Percentiles rank a stretch among this genome's conserved stretches.
Evolutionary conservation across 2,113 vertebrate species (phyloP).

Genomic region (Anolis carolinensis): DNA sequence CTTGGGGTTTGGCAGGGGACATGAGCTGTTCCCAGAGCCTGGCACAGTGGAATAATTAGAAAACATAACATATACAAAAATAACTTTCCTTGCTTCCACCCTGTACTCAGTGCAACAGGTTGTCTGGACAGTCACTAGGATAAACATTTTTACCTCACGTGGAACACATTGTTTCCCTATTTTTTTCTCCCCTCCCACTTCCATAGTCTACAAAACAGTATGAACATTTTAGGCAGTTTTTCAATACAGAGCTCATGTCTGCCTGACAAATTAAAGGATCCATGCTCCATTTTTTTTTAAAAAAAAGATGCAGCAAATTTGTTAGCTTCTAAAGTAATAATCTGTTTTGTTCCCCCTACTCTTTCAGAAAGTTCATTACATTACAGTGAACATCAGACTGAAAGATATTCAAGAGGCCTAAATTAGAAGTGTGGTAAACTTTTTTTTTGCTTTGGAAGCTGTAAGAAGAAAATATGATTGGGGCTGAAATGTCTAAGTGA

Average conservation of each 20-base stretch:
- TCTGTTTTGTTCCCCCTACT: constrained; percentile 34
- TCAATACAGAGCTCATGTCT: constrained; percentile 52
- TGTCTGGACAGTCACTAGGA: constrained; percentile 29
- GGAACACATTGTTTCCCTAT: constrained; percentile 54
- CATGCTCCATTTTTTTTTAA: constrained; percentile 55
- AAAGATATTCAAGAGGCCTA: constrained; percentile 41
- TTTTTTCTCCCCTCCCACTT: constrained; percentile 31
- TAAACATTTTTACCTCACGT: constrained; percentile 54
- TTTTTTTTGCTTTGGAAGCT: not conserved
- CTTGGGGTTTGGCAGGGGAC: constrained; percentile 32
- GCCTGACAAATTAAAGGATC: constrained; percentile 55
- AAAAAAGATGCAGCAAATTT: constrained; percentile 38
- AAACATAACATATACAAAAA: not conserved
- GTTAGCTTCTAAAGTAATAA: constrained; percentile 51
- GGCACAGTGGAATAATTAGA: constrained; percentile 38
- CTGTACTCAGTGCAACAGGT: constrained; percentile 50
- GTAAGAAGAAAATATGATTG: not conserved
- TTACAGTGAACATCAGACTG: constrained; percentile 14
- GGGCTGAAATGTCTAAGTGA: constrained; percentile 5
- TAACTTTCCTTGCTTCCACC: constrained; percentile 46
- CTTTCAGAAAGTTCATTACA: constrained; percentile 38
- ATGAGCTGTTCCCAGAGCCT: constrained; percentile 26
- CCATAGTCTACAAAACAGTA: constrained; percentile 58
- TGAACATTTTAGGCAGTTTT: constrained; percentile 41
- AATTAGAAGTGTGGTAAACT: not conserved